phyloP scores from a whole-genome alignment of 2,113 vertebrate genomes.

The Coryphaenoides rupestris region DNA sequence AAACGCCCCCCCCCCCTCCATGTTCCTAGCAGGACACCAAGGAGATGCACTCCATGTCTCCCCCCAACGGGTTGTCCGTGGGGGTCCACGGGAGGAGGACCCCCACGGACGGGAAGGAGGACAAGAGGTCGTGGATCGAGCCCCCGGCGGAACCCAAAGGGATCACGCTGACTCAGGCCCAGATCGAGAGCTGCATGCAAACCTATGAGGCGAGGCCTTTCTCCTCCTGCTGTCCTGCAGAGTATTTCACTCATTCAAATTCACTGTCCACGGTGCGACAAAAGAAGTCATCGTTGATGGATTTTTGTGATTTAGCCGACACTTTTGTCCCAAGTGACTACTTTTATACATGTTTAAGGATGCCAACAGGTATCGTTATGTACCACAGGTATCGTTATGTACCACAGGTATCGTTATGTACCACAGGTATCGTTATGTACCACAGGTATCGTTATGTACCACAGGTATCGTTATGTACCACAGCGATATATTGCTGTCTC shows the following conservation, averaged over 20 bases:
- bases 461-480: too few species aligned
- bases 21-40: slow-evolving; percentile 46
- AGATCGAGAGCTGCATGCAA: slow-evolving; percentile 96
- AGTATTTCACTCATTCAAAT: too few species aligned
- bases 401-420: too few species aligned
- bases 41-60: slow-evolving; percentile 17
- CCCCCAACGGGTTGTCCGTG: slow-evolving; percentile 32
- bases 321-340: too few species aligned
- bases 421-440: too few species aligned
- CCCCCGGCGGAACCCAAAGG: slow-evolving; percentile 82
- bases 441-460: too few species aligned
- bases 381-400: too few species aligned
- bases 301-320: background rate
- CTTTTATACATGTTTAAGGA: too few species aligned
- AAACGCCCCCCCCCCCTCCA: background rate
- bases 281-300: background rate
- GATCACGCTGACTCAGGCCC: slow-evolving; percentile 83
- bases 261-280: too few species aligned
- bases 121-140: slow-evolving; percentile 89
- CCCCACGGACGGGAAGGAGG: slow-evolving; percentile 51
- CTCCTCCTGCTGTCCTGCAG: background rate
- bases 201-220: slow-evolving; percentile 82
- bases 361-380: too few species aligned
- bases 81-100: slow-evolving; percentile 58
- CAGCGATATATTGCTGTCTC: too few species aligned